Evolutionary conservation across 2,113 vertebrate species (phyloP), one percentile per base, ranked within the genome.

Genomic region (Irena cyanogastra): DNA sequence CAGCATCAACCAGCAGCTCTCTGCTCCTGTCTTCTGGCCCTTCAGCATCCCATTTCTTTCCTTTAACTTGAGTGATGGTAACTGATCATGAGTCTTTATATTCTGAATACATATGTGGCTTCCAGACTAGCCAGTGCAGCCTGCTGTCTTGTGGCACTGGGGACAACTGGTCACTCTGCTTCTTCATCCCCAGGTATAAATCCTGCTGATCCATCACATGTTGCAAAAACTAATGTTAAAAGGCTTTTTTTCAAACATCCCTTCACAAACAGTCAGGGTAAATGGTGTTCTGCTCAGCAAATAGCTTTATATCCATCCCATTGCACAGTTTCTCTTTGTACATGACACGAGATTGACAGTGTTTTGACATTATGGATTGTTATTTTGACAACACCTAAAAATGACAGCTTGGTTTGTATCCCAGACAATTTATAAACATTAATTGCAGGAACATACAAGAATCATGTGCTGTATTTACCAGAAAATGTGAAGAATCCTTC

Each of bases 211-310:
- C 57, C 72, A 92, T 52, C 63, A 52, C 83, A 79, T 63, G 68
- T 88, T 72, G 64, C 42, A 92, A 74, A 82, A 70, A 12, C 0
- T 28, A 42, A 42, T 12, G 11, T 78, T 75, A 81, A 78, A 89
- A 87, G 30, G 47, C 5, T 41, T 96, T 97, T 97, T 95, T 90
- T 95, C 71, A 95, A 95, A 85, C 83, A 87, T 69, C 7, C 8
- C 18, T 81, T 93, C 37, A 83, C 16, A 42, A 95, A 39, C 39
- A 66, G 41, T 49, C 35, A 49, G 66, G 27, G 52, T 26, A 37
- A 35, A 17, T 50, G 30, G 42, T 44, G 56, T 47, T 59, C 47
- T 86, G 35, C 56, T 63, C 56, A 63, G 37, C 45, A 91, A 87
- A 61, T 10, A 47, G 6, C 1, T 0, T 72, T 63, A 31, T 16